Base-by-base conservation (phyloP, 1,140 invertebrate genomes). In the Globodera rostochiensis region DNA sequence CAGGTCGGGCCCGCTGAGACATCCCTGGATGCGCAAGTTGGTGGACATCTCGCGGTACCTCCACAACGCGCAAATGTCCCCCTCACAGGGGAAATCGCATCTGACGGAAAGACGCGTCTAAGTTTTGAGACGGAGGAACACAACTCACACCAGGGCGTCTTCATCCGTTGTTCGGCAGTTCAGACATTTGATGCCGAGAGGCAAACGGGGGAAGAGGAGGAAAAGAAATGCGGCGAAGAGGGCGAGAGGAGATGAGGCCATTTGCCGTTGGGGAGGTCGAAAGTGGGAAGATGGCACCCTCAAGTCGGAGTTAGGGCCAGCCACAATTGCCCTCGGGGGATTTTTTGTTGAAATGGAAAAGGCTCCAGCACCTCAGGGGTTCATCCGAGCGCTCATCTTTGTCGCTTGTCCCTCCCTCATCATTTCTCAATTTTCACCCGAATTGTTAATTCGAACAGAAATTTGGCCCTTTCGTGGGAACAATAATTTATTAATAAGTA, bases 21-120 rank as follows among this genome's bases (percentile, higher is more conserved):
- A 80, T 9, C 79, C 83, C 71, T 84, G 83, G 66, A 85, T 79
- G 73, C 64, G 74, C 57, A 83, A 73, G 53, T 84, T 70, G 15
- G 76, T 84, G 53, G 83, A 84, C 83, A 84, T 84, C 77, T 83
- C 81, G 64, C 83, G 80, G 53, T 84, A 84, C 19, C 46, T 70
- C 84, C 83, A 84, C 25, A 84, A 57, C 19, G 74, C 79, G 50
- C 83, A 84, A 15, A 84, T 47, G 78, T 84, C 83, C 15, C 83
- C 84, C 73, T 84, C 80, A 66, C 83, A 84, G 21, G 66, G 64
- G 36, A 50, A 69, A 49, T 85, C 73, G 78, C 83, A 84, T 64
- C 83, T 84, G 70, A 78, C 81, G 19, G 8, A 80, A n/a, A 80
- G 19, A 47, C 50, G 49, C 36, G 45, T 74, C 47, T 21, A 3